phyloP scores from a whole-genome alignment of 2,888 invertebrate species.

The Margaritifera margaritifera region DNA sequence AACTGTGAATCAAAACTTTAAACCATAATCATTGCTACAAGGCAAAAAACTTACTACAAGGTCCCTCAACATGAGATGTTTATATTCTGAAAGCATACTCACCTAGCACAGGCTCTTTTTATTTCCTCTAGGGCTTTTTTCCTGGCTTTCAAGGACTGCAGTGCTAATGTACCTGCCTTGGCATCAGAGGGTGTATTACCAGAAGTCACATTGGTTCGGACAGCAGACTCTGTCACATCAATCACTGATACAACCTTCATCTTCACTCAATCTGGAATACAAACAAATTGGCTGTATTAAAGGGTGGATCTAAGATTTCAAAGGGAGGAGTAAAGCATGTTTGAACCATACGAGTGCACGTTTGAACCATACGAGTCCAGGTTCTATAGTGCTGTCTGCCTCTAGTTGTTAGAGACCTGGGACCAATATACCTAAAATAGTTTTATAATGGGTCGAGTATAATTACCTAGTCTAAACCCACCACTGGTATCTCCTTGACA shows the following conservation, averaged over 20 bases:
- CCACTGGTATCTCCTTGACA: too few relatives aligned
- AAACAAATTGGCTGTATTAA: background rate
- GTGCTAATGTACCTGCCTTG: constrained; percentile 22
- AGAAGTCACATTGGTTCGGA: constrained; percentile 15
- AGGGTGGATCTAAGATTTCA: background rate
- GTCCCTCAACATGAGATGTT: too few relatives aligned
- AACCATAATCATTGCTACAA: too few relatives aligned
- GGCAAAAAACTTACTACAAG: too few relatives aligned
- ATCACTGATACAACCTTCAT: constrained; percentile 62
- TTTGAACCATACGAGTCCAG: too few relatives aligned
- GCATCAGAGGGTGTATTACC: constrained; percentile 12
- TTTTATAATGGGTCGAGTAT: background rate
- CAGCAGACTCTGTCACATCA: constrained; percentile 34
- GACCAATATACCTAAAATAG: too few relatives aligned
- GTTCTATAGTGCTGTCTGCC: too few relatives aligned
- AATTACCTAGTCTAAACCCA: too few relatives aligned
- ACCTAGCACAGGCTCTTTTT: constrained; percentile 54
- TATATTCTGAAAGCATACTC: background rate
- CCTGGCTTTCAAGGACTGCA: constrained; percentile 32
- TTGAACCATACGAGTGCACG: too few relatives aligned
- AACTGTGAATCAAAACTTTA: too few relatives aligned
- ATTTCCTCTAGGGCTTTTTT: constrained; percentile 49
- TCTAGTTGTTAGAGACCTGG: too few relatives aligned
- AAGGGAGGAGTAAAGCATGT: background rate
- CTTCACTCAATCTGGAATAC: constrained; percentile 8